A percentile compares a stretch with the other conserved stretches of the same genome.
These are phyloP conservation scores for Myodes glareolus DNA, from an alignment of 2,113 vertebrate genomes.

Conservation along the genomic window DNA sequence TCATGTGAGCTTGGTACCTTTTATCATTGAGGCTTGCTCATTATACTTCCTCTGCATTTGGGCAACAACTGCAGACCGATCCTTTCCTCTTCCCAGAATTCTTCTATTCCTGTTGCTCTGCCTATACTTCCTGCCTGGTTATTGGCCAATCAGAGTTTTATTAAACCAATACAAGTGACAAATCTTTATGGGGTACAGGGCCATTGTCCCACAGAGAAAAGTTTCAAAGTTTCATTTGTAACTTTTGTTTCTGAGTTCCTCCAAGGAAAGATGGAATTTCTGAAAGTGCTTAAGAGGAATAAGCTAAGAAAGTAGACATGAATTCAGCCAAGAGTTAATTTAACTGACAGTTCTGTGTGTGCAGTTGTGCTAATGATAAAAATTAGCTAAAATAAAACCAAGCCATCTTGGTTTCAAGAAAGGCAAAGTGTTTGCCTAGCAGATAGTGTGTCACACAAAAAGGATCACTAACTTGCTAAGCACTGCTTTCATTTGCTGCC, in stretches of 20 bases:
- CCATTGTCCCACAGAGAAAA: no score
- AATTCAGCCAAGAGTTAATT: constrained; percentile 65
- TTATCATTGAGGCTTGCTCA: no score
- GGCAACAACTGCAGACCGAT: no score
- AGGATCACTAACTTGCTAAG: constrained; percentile 20
- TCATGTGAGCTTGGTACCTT: no score
- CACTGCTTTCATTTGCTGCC: constrained; percentile 37
- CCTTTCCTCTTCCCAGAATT: no score
- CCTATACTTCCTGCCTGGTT: no score
- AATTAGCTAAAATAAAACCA: constrained; percentile 70
- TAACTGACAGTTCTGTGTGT: constrained; percentile 59
- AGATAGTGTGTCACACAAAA: not conserved
- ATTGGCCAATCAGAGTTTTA: no score
- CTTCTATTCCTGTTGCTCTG: no score
- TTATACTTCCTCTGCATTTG: no score
- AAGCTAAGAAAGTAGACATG: constrained; percentile 1
- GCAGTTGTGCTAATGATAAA: constrained; percentile 59
- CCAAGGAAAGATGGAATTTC: not conserved
- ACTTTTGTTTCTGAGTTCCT: constrained; percentile 18
- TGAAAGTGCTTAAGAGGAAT: constrained; percentile 51
- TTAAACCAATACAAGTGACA: no score
- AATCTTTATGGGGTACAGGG: no score
- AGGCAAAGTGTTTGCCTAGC: constrained; percentile 10
- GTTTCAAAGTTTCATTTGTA: not conserved
- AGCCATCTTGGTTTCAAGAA: constrained; percentile 20